Conservation (phyloP, 2,888 invertebrate genomes). For the Apodemia mormo region DNA sequence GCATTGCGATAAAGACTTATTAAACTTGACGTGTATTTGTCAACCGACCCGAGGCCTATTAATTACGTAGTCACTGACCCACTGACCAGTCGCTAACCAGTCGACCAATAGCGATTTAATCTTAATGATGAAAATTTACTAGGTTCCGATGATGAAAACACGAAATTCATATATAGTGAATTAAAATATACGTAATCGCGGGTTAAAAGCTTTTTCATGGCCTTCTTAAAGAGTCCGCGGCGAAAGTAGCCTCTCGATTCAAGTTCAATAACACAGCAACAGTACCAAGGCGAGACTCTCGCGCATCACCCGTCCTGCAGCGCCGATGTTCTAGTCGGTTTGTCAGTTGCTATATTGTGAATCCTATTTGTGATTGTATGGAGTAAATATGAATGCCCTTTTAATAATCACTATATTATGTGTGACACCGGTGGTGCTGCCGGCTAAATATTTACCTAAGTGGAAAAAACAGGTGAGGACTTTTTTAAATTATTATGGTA, state of each 20-base stretch:
- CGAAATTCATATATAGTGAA: too few species aligned
- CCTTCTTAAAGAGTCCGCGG: slow-evolving; percentile 57
- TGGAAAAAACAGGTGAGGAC: slow-evolving; percentile 88
- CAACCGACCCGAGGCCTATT: too few species aligned
- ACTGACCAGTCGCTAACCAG: too few species aligned
- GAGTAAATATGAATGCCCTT: slow-evolving; percentile 24
- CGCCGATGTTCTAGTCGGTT: slow-evolving; percentile 18
- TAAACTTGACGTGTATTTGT: too few species aligned
- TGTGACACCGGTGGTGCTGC: slow-evolving; percentile 53
- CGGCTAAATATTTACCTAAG: slow-evolving; percentile 86
- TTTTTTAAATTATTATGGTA: slow-evolving; percentile 1
- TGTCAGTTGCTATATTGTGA: slow-evolving; percentile 13
- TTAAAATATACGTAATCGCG: neutral
- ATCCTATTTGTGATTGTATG: slow-evolving; percentile 24
- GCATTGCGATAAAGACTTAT: too few species aligned
- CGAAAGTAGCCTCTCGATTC: slow-evolving; percentile 68
- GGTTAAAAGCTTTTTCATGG: slow-evolving; percentile 42
- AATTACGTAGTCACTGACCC: too few species aligned
- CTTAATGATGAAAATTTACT: too few species aligned
- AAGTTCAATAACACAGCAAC: slow-evolving; percentile 78
- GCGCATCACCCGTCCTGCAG: slow-evolving; percentile 37
- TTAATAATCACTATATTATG: slow-evolving; percentile 49
- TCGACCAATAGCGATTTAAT: too few species aligned
- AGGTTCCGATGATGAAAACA: too few species aligned
- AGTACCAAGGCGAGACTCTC: slow-evolving; percentile 52